Evolutionary conservation across 64 coral and sea anemone species (phyloP).

Genomic region (Acropora tenuis): DNA sequence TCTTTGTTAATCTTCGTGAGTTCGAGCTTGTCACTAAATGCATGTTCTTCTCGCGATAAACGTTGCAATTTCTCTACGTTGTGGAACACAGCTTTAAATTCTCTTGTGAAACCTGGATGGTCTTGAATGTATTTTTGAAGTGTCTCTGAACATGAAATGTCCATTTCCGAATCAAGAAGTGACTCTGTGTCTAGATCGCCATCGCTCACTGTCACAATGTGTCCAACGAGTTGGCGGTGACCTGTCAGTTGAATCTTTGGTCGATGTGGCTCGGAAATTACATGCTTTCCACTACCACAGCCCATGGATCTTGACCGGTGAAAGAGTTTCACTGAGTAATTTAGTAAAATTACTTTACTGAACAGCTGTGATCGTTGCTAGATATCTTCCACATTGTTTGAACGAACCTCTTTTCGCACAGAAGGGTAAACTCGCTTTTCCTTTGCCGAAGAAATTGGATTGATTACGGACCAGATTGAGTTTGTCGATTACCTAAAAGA

Average conservation of each 20-base stretch:
- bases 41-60: conserved; percentile 1
- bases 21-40: not conserved
- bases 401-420: not conserved
- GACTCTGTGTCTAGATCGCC: not conserved
- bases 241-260: not conserved
- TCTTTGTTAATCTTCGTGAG: conserved; percentile 25
- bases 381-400: not conserved
- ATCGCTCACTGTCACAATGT: not conserved
- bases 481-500: not conserved
- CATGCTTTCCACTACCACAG: not conserved
- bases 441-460: not conserved
- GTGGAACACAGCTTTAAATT: not conserved
- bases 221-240: not conserved
- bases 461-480: not conserved
- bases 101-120: conserved; percentile 13
- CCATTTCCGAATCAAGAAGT: not conserved
- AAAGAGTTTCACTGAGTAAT: not conserved
- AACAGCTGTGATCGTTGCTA: not conserved
- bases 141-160: not conserved
- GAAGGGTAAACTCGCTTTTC: not conserved
- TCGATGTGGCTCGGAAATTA: not conserved
- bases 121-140: not conserved
- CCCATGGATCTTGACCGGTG: not conserved
- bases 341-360: not conserved
- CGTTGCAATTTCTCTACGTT: conserved; percentile 12